Evolutionary conservation across 2,888 invertebrate genomes (phyloP), one percentile per base, ranked within the genome.

Genomic region (Dorcus parallelipipedus): DNA sequence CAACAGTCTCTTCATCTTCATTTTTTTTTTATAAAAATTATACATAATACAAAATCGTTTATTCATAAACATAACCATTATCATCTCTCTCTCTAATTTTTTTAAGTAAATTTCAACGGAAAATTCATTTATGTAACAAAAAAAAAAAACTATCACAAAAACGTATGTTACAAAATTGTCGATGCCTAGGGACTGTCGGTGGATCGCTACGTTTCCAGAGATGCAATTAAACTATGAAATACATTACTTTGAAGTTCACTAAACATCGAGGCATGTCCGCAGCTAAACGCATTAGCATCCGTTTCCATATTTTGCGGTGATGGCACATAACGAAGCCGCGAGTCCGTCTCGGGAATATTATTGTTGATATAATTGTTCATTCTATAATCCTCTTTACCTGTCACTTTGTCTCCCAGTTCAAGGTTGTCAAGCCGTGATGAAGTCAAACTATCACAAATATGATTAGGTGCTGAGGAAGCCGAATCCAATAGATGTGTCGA

Each of bases 231-330:
- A 76, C 81, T 83, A 70, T 83, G 84, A 73, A 83, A 84, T 69
- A 83, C 83, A 67, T 82, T 83, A 64, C 79, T 82, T 71, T 84
- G 83, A 59, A 83, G 73, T 65, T 86, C 86, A 68, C 83, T 84
- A 69, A 84, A 81, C 79, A 87, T 83, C 69, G 86, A 86, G 49
- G 86, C 84, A 67, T 86, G 86, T 33, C 86, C 87, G 70, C 87
- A 87, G 56, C 82, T 82, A 70, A 80, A 82, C 65, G 77, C 59
- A 54, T 58, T 59, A 58, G 68, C 60, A 50, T 63, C 67, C 47
- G 58, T 61, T 43, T 62, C 66, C 56, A 66, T 62, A 61, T 62
- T 66, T 60, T 61, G 64, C 54, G 52, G 59, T 49, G 63, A 65
- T 62, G 58, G 61, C 54, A 59, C 57, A 58, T 56, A 67, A 59